phyloP scores from a whole-genome alignment of 2,888 invertebrate species.

The Tupiocoris notatus region DNA sequence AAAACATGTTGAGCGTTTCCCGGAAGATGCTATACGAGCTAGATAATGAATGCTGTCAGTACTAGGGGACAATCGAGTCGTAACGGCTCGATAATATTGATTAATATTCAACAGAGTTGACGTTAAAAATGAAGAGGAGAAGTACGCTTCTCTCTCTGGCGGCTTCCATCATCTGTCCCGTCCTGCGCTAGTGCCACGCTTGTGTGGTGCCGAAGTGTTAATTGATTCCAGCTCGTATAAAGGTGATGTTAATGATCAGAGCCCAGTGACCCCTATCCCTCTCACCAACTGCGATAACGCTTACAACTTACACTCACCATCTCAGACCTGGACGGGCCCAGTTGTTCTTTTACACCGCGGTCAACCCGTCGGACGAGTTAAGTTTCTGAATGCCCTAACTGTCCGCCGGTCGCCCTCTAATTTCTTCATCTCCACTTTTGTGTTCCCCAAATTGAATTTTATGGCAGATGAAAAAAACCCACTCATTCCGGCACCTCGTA shows the following conservation, averaged over 20 bases:
- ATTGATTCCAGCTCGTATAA: background rate
- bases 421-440: background rate
- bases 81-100: no score
- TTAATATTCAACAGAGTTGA: no score
- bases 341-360: background rate
- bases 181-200: background rate
- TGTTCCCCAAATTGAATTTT: background rate
- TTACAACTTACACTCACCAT: no score
- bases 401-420: background rate
- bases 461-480: background rate
- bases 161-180: no score
- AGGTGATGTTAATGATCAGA: background rate
- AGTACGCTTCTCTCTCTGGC: no score
- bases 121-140: no score
- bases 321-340: background rate
- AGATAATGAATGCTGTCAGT: no score
- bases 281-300: background rate
- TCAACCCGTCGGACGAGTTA: background rate
- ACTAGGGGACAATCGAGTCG: no score
- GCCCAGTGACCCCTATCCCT: background rate
- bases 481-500: no score
- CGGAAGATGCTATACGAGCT: no score
- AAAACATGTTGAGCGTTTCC: no score
- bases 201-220: background rate
- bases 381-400: background rate